phyloP scores from a whole-genome alignment of 2,113 vertebrate species.

The Odocoileus hemionus region DNA sequence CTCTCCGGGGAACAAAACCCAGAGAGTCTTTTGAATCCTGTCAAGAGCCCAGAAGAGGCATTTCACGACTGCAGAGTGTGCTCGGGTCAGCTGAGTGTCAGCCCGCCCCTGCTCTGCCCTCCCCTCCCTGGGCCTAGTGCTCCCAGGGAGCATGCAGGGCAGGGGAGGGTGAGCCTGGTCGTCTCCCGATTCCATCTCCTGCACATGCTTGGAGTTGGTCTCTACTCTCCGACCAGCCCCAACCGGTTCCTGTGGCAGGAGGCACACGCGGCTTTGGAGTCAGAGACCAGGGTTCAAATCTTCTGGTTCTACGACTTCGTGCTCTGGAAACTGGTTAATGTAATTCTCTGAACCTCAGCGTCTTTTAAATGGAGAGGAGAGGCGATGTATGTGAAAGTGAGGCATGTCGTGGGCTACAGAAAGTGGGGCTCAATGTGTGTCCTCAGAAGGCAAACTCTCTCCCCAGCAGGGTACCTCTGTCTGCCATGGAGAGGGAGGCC shows the following conservation, averaged over 20 bases:
- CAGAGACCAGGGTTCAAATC: background rate
- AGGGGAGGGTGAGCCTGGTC: too few species aligned
- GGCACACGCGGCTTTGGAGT: background rate
- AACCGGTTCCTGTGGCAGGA: background rate
- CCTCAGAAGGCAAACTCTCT: background rate
- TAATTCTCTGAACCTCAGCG: background rate
- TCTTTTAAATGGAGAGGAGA: background rate
- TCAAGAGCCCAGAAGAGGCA: background rate
- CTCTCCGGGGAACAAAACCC: background rate
- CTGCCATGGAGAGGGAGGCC: background rate
- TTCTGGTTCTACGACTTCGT: accelerated
- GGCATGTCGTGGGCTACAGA: background rate
- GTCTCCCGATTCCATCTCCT: background rate
- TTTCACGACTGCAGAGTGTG: background rate
- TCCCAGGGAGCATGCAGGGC: background rate
- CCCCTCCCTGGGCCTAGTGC: accelerated
- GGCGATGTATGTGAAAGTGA: background rate
- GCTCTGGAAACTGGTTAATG: background rate
- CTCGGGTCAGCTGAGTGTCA: background rate
- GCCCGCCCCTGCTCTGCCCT: background rate
- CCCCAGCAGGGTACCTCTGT: background rate
- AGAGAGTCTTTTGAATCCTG: background rate
- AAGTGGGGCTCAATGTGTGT: accelerated
- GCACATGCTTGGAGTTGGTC: accelerated
- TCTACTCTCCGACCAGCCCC: accelerated